These are phyloP conservation scores for Apus apus DNA, from an alignment of 2,113 vertebrate species.

Conservation along the genomic window DNA sequence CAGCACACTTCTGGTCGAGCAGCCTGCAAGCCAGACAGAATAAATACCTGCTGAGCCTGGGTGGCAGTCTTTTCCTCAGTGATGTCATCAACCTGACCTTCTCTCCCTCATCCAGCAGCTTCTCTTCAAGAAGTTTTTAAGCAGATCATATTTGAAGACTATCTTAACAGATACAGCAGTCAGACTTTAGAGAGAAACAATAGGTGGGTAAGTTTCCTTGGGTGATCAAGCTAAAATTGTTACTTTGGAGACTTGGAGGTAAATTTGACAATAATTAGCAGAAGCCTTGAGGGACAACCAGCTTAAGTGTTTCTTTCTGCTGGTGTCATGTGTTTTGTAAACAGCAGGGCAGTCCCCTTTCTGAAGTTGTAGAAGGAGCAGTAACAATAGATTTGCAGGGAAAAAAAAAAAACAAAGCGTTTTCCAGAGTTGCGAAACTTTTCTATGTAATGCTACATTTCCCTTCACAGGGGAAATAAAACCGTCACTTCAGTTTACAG, in stretches of 20 bases:
- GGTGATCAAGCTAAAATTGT: background rate
- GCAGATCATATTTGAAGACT: background rate
- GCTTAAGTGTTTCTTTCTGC: background rate
- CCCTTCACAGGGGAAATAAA: background rate
- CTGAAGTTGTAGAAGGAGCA: background rate
- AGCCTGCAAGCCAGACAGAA: background rate
- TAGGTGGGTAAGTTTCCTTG: background rate
- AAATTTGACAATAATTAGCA: background rate
- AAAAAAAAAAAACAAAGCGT: fast-evolving
- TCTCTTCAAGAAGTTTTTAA: background rate
- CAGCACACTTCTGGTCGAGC: background rate
- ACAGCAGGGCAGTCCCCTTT: background rate
- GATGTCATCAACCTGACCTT: background rate
- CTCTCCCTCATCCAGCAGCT: background rate
- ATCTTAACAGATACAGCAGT: background rate
- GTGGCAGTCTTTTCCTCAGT: background rate
- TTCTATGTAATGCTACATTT: background rate
- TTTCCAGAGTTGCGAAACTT: background rate
- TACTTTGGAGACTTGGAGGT: background rate
- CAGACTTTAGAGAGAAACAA: background rate
- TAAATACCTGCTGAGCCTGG: fast-evolving
- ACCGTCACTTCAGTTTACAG: background rate
- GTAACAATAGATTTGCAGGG: background rate
- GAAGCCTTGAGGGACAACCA: background rate
- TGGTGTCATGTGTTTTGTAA: background rate